Conservation (phyloP, 2,113 vertebrate genomes). For the Paedocypris sp. region DNA sequence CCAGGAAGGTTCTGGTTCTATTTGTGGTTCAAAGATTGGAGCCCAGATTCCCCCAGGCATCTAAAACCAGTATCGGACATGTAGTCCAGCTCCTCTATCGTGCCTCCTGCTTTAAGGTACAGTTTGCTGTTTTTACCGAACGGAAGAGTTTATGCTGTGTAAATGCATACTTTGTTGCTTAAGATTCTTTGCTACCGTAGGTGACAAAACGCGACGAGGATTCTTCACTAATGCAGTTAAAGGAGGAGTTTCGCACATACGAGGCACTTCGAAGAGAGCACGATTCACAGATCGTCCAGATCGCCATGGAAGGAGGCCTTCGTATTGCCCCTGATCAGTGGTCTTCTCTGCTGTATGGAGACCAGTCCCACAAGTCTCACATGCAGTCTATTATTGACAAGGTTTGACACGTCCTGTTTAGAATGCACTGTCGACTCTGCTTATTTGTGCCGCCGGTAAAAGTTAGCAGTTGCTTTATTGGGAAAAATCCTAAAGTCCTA, state of each 20-base stretch:
- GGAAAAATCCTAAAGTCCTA: too few species aligned
- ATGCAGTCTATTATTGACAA: constrained; percentile 99
- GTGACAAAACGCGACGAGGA: constrained; percentile 97
- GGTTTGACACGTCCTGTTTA: too few species aligned
- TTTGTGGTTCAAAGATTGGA: constrained; percentile 97
- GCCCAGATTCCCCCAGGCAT: constrained; percentile 92
- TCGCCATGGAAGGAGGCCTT: constrained; percentile 95
- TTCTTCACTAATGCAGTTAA: constrained; percentile 95
- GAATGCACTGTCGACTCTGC: too few species aligned
- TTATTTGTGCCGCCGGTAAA: too few species aligned
- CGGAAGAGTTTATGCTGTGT: background rate
- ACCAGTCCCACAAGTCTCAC: constrained; percentile 96
- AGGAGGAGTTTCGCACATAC: constrained; percentile 93
- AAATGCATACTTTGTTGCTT: background rate
- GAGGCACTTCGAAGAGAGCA: constrained; percentile 92
- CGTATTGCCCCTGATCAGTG: constrained; percentile 98
- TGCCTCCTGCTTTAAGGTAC: constrained; percentile 96
- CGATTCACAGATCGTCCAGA: constrained; percentile 96
- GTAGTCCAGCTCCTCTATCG: constrained; percentile 97
- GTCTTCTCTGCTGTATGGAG: constrained; percentile 93
- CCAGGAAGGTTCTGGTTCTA: constrained; percentile 91
- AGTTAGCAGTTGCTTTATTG: too few species aligned
- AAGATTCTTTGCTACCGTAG: constrained; percentile 44
- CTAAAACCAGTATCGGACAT: constrained; percentile 96
- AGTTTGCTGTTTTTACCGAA: background rate